These are phyloP conservation scores for Scomber scombrus DNA, from an alignment of 2,113 vertebrate genomes.

Conservation along the genomic window DNA sequence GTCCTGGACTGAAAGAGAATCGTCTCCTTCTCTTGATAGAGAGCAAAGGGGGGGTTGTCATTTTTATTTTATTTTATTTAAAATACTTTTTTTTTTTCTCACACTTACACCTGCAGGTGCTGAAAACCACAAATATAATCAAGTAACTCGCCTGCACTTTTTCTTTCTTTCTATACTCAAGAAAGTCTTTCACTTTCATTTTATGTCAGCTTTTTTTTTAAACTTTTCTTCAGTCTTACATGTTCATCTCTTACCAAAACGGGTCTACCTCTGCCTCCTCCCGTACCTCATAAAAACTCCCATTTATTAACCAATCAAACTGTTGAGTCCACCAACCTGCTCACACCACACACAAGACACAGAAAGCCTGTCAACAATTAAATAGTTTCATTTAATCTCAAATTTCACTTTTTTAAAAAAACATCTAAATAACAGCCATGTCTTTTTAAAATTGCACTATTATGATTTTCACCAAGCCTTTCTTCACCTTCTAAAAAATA, in stretches of 20 bases:
- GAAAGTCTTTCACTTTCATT: constrained; percentile 8
- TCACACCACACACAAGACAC: neutral
- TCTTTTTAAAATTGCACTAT: constrained; percentile 13
- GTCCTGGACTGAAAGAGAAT: constrained; percentile 59
- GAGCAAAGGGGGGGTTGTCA: neutral
- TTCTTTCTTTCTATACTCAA: neutral
- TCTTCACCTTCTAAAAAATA: neutral
- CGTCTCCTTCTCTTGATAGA: neutral
- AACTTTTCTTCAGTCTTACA: neutral
- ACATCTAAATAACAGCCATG: constrained; percentile 8
- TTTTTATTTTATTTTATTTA: constrained; percentile 25
- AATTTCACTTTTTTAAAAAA: neutral
- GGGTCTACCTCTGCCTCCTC: constrained; percentile 42
- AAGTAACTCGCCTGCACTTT: neutral
- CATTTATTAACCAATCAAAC: constrained; percentile 17
- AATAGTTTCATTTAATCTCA: neutral
- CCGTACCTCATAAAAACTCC: neutral
- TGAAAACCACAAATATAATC: neutral
- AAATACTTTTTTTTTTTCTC: constrained; percentile 2
- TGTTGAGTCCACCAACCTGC: neutral
- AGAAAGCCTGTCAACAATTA: no score
- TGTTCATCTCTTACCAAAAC: neutral
- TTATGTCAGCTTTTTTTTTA: neutral
- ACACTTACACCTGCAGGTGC: neutral
- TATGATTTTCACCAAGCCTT: constrained; percentile 16